Base-by-base conservation (phyloP, 1,140 invertebrate genomes). In the Drosophila leontia region DNA sequence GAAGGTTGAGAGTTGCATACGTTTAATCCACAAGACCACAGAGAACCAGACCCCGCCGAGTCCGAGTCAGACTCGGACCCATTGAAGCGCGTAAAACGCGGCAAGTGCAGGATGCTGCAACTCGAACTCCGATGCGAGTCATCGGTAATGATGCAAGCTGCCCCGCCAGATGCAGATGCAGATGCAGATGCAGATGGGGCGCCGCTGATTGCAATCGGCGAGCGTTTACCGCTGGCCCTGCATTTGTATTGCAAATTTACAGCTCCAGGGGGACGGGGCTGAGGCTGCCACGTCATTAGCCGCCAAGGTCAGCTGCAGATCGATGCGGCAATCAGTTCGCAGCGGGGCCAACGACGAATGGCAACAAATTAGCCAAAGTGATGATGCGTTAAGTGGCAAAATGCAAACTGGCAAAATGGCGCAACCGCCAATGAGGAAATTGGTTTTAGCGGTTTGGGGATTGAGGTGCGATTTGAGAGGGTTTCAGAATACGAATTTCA, bases 221-320 rank as follows among this genome's bases (percentile, higher is more conserved):
- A 65, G 45, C 64, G 65, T 80, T 80, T 80, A 70, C 75, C 74
- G 80, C 77, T 84, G 53, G 53, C 53, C 53, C 53, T 77, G 57
- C 80, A 88, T 87, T 87, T 88, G 84, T 90, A 69, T 90, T 90
- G 84, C 85, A 88, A 90, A 88, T 90, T 90, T 88, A 88, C 84
- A 88, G 85, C 81, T 88, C 70, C 84, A 67, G 76, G 62, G 58
- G 37, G 13, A n/a, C 34, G 17, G 57, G 19, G 19, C 19, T 65
- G 47, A 29, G 47, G 69, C 53, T 69, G 56, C 57, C 50, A 68
- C 81, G 82, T 87, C 82, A 86, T 85, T 85, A 78, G 76, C 76
- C 50, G 55, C 65, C 82, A 87, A 87, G 83, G 83, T 87, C 84
- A 83, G 26, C 44, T 58, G 61, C 45, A 35, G 67, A 59, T 78